Evolutionary conservation across 2,888 invertebrate genomes (phyloP), one percentile per base, ranked within the genome.

Genomic region (Allophyes oxyacanthae): DNA sequence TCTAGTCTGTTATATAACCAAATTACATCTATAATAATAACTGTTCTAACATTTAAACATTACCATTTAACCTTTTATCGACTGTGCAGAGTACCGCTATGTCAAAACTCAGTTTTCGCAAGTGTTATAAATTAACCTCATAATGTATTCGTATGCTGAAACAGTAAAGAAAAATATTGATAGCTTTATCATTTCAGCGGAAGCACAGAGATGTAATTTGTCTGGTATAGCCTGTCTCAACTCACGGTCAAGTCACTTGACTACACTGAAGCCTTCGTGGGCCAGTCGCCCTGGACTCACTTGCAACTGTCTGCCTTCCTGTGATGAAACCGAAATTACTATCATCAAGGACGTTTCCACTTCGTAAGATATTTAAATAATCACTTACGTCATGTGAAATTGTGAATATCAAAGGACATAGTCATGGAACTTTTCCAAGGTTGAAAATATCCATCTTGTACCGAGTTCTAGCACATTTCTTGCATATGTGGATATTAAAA

Each of bases 221-320:
- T 87, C 94, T 2, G 97, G 97, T 0, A 82, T 97, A 61, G 91
- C 94, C 44, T 97, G 97, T 67, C 87, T 97, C 0, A 95, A 95
- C 79, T 79, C 92, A 0, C 86, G 95, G 72, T 94, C 95, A 55
- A 95, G 94, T 72, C 94, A 95, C 65, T 81, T 97, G 8, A 95
- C 96, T 0, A 95, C 95, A 0, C 90, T 96, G 44, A 96, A 96
- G 75, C 96, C 97, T 0, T 86, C 89, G 8, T 97, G 96, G 96
- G 95, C 96, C 0, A 73, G 70, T 8, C 92, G 95, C 0, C 94
- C 94, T 0, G 97, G 97, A 0, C 86, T 97, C 11, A 90, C 94
- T 0, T 97, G 97, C 70, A 93, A 95, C 77, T 97, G 97, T 72
- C 81, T 96, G 52, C 96, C 96, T 0, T 96, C 96, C 10, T 97